Evolutionary conservation across 2,888 invertebrate species (phyloP).

Genomic region (Carcina quercana): DNA sequence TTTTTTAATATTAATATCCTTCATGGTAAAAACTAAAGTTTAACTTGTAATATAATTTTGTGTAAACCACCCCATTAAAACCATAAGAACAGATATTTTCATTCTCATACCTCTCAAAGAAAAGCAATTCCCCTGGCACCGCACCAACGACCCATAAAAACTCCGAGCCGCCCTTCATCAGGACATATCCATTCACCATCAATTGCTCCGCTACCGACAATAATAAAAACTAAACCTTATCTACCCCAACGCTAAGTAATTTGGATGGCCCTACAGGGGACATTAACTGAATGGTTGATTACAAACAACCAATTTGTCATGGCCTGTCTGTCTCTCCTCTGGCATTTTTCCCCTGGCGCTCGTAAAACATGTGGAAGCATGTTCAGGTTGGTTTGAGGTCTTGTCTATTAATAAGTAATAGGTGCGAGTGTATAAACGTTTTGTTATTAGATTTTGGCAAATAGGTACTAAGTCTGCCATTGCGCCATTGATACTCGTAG

Average conservation of each 20-base stretch:
- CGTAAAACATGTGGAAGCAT: slow-evolving; percentile 19
- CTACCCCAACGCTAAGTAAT: slow-evolving; percentile 58
- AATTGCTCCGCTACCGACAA: slow-evolving; percentile 51
- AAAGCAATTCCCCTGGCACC: no score
- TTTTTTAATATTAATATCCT: no score
- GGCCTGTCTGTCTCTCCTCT: slow-evolving; percentile 30
- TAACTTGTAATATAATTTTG: no score
- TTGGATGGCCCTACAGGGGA: slow-evolving; percentile 48
- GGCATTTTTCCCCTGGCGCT: slow-evolving; percentile 24
- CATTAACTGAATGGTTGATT: slow-evolving; percentile 52
- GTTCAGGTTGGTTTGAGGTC: slow-evolving; percentile 17
- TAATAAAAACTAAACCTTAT: slow-evolving; percentile 65
- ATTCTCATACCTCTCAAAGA: no score
- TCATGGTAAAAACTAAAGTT: no score
- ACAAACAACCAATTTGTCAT: slow-evolving; percentile 42
- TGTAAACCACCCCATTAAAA: no score
- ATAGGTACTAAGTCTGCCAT: no score
- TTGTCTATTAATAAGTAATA: no score
- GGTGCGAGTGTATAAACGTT: no score
- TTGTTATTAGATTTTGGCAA: no score
- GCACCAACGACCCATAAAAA: neutral
- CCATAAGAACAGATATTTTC: no score
- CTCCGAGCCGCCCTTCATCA: slow-evolving; percentile 11
- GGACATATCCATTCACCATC: slow-evolving; percentile 24
- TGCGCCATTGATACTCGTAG: no score